Percentiles rank a stretch among this genome's conserved stretches.
phyloP scores from a whole-genome alignment of 2,797 vertebrate genomes.

The Tarsius wallacei region DNA sequence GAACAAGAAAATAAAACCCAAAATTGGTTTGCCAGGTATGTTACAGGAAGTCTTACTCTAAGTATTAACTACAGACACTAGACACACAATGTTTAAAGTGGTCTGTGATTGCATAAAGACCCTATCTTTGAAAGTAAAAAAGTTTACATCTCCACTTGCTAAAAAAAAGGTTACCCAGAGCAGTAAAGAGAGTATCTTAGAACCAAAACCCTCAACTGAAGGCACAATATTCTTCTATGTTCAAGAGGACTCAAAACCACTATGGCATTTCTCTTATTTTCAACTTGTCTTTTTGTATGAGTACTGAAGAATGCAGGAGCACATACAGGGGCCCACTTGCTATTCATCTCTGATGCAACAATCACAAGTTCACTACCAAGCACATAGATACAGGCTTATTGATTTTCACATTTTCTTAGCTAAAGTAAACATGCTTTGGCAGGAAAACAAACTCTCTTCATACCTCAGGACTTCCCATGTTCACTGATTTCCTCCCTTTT shows the following conservation, averaged over 20 bases:
- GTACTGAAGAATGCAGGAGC: neutral
- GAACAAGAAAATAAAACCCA: neutral
- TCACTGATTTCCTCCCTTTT: neutral
- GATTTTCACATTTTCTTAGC: slow-evolving; percentile 6
- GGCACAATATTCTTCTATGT: neutral
- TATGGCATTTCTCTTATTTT: neutral
- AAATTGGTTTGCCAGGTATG: neutral
- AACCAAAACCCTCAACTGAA: neutral
- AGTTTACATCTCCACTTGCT: neutral
- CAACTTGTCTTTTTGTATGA: neutral
- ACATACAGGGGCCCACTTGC: neutral
- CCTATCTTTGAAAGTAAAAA: slow-evolving; percentile 32
- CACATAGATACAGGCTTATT: neutral
- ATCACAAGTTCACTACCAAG: neutral
- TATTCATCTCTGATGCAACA: neutral
- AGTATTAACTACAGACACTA: neutral
- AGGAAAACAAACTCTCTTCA: neutral
- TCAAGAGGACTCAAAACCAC: neutral
- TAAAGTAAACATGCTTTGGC: neutral
- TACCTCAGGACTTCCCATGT: neutral
- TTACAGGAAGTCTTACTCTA: slow-evolving; percentile 36
- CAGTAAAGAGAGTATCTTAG: neutral
- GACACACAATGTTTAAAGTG: neutral
- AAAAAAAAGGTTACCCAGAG: slow-evolving; percentile 33
- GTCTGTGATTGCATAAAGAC: neutral